Percentiles rank a stretch among this genome's conserved stretches.
Evolutionary conservation across 2,888 invertebrate species (phyloP).

Genomic region (Rhingia campestris): DNA sequence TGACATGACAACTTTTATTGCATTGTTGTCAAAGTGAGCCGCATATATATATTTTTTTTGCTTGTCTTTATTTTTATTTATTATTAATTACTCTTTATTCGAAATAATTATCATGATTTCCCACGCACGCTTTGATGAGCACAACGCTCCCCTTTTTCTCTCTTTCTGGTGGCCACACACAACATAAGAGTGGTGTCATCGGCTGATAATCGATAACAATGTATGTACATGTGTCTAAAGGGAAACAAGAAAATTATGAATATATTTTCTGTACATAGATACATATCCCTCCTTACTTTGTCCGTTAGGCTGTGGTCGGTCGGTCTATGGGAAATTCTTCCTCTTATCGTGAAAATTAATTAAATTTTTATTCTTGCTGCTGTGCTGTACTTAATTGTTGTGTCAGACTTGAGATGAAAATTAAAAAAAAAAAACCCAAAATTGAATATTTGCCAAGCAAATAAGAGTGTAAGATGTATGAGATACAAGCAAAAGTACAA

Average conservation of each 20-base stretch:
- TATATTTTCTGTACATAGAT: background rate
- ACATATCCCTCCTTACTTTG: conserved; percentile 19
- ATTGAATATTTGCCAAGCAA: conserved; percentile 62
- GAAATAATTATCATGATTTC: conserved; percentile 70
- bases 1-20: conserved; percentile 66
- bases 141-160: conserved; percentile 52
- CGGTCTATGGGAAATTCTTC: conserved; percentile 49
- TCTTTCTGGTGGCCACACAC: conserved; percentile 2
- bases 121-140: conserved; percentile 67
- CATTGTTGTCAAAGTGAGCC: conserved; percentile 48
- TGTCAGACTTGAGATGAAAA: conserved; percentile 46
- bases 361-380: conserved; percentile 37
- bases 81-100: conserved; percentile 67
- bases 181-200: background rate
- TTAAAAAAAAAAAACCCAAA: conserved; percentile 38
- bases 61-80: conserved; percentile 34
- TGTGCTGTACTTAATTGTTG: conserved; percentile 43
- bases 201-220: background rate
- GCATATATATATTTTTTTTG: background rate
- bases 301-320: conserved; percentile 15
- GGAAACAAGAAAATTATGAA: conserved; percentile 23
- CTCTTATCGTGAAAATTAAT: conserved; percentile 61
- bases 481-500: background rate
- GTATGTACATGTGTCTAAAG: conserved; percentile 30
- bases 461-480: background rate